phyloP scores from a whole-genome alignment of 2,888 invertebrate species.

The Sinotaia quadrata region DNA sequence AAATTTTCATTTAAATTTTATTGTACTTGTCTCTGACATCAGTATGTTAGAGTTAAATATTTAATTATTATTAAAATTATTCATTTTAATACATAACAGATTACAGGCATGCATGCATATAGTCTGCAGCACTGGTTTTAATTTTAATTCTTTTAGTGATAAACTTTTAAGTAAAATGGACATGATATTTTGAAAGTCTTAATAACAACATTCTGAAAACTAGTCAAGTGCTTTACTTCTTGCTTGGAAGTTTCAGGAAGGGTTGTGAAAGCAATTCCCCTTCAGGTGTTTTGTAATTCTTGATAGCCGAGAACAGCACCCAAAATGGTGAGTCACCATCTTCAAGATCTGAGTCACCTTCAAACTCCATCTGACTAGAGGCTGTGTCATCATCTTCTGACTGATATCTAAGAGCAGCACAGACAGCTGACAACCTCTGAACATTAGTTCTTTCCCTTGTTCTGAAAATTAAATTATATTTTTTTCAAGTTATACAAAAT shows the following conservation, averaged over 20 bases:
- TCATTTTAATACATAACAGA: no score
- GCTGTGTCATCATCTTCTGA: constrained; percentile 49
- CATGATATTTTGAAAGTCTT: no score
- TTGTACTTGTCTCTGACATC: no score
- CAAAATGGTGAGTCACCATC: constrained; percentile 79
- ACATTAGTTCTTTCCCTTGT: constrained; percentile 44
- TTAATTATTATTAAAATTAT: no score
- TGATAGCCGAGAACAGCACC: constrained; percentile 90
- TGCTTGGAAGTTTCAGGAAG: constrained; percentile 91
- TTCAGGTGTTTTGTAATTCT: constrained; percentile 67
- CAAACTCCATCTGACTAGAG: constrained; percentile 53
- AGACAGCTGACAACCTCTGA: constrained; percentile 58
- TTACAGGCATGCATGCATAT: no score
- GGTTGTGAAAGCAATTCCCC: constrained; percentile 92
- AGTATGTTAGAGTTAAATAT: no score
- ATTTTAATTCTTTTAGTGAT: no score
- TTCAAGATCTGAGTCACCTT: constrained; percentile 76
- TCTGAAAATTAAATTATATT: constrained; percentile 29
- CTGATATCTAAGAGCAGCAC: constrained; percentile 56
- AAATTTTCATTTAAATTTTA: no score
- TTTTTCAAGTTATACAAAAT: background rate
- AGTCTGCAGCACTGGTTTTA: no score
- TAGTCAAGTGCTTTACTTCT: no score
- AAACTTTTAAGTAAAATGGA: no score
- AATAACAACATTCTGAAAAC: no score